Evolutionary conservation across 2,888 invertebrate genomes (phyloP), one percentile per base, ranked within the genome.

Genomic region (Metellina segmentata): DNA sequence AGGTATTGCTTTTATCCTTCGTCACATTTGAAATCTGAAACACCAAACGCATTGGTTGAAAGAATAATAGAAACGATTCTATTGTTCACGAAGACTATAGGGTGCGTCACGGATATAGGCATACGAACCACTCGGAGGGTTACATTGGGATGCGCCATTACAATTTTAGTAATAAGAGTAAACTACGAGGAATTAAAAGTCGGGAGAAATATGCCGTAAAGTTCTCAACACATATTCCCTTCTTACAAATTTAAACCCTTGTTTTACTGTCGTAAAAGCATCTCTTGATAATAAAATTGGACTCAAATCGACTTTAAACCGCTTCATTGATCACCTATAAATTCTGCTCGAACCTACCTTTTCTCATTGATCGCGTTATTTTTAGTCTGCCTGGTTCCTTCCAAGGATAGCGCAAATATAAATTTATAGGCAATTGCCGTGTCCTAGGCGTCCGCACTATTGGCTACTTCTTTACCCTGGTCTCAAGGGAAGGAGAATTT

Each of bases 281-380:
- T 61, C 61, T 61, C 61, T 11, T 5, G 61, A 16, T 9, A 61
- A 61, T 61, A 9, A 61, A 61, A 61, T 16, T 16, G 61, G 61
- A 16, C 61, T 61, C 61, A 61, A 61, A 61, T 61, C 61, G 61
- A 61, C 61, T 61, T 61, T 61, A 61, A 61, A 61, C 61, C 11
- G 9, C 61, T 61, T 11, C 61, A 61, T 61, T 61, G 11, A 61
- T 61, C 61, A 61, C 61, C 61, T 16, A 61, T 61, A 61, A 61
- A 61, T 61, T 61, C 61, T 61, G 61, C 16, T 75, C 75, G 34
- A 49, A 75, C 34, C 19, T 70, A 34, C 48, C 20, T 48, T 83
- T 51, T 72, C n/a, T 6, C 70, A 83, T 83, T 72, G 82, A 83
- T 83, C 72, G 82, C 20, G 82, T 83, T 83, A 83, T 83, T 83